phyloP scores from a whole-genome alignment of 2,888 invertebrate genomes.

The Mechanitis messenoides region DNA sequence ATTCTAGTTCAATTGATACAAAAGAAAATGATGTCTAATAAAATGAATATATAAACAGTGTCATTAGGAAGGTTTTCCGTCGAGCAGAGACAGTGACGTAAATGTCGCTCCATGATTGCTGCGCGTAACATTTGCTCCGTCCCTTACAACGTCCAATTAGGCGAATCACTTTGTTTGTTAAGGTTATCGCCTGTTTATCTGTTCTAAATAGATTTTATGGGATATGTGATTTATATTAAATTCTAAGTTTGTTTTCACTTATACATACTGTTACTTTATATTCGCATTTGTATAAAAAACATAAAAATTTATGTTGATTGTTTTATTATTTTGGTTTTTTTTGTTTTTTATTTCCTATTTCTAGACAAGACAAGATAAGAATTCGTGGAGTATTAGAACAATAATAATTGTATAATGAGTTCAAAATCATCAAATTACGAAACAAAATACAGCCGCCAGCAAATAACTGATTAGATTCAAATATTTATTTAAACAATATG shows the following conservation, averaged over 20 bases:
- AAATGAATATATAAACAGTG: neutral
- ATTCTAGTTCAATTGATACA: neutral
- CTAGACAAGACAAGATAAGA: too few species aligned
- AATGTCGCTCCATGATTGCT: slow-evolving; percentile 62
- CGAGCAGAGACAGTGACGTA: slow-evolving; percentile 31
- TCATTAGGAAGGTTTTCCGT: slow-evolving; percentile 11
- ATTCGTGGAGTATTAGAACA: too few species aligned
- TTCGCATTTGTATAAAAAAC: too few species aligned
- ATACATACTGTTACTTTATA: too few species aligned
- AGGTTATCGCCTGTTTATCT: slow-evolving; percentile 22
- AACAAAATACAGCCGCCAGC: too few species aligned
- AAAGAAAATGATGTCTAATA: neutral
- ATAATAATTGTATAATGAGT: too few species aligned
- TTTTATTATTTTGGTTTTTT: too few species aligned
- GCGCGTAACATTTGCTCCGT: slow-evolving; percentile 61
- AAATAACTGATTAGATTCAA: too few species aligned
- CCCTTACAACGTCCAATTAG: slow-evolving; percentile 54
- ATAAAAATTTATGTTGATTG: too few species aligned
- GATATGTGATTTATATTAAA: slow-evolving; percentile 5
- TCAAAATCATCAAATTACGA: too few species aligned
- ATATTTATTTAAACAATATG: too few species aligned
- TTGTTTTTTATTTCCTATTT: too few species aligned
- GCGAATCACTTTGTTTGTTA: slow-evolving; percentile 35
- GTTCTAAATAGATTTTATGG: slow-evolving; percentile 19
- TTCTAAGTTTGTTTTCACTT: neutral